Evolutionary conservation across 2,797 vertebrate species (phyloP).

Genomic region (Cyclopterus lumpus): DNA sequence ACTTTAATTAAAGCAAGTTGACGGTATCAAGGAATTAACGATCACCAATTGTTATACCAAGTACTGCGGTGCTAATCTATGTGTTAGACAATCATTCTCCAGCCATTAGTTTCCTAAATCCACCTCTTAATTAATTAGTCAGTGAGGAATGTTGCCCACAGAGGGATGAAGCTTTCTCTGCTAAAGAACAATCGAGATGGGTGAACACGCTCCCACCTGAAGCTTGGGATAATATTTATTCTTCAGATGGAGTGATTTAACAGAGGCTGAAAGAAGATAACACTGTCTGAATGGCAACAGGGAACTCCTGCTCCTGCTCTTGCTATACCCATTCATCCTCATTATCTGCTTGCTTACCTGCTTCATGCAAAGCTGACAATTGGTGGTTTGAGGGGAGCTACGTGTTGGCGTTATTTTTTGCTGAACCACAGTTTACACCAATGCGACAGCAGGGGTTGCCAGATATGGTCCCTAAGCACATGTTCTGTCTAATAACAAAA

Average conservation of each 20-base stretch:
- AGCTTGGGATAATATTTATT: constrained; percentile 38
- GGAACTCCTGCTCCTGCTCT: constrained; percentile 21
- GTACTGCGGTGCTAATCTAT: constrained; percentile 60
- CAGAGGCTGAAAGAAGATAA: constrained; percentile 38
- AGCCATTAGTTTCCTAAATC: constrained; percentile 69
- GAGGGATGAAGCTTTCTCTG: constrained; percentile 41
- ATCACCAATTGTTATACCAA: constrained; percentile 48
- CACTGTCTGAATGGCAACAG: constrained; percentile 10
- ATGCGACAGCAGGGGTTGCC: background rate
- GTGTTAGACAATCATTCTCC: constrained; percentile 56
- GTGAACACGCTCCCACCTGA: constrained; percentile 22
- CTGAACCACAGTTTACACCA: background rate
- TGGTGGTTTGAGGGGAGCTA: background rate
- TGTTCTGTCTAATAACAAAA: background rate
- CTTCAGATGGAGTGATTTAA: constrained; percentile 32
- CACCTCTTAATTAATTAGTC: constrained; percentile 68
- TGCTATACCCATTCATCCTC: constrained; percentile 36
- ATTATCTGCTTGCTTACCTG: constrained; percentile 26
- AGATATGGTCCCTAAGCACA: background rate
- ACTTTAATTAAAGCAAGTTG: constrained; percentile 51
- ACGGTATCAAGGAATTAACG: constrained; percentile 39
- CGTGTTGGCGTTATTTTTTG: background rate
- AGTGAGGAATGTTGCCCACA: constrained; percentile 55
- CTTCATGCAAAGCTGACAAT: background rate
- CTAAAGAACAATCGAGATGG: constrained; percentile 27